Conservation (phyloP, 2,888 invertebrate species). For the Agriopis leucophaearia region DNA sequence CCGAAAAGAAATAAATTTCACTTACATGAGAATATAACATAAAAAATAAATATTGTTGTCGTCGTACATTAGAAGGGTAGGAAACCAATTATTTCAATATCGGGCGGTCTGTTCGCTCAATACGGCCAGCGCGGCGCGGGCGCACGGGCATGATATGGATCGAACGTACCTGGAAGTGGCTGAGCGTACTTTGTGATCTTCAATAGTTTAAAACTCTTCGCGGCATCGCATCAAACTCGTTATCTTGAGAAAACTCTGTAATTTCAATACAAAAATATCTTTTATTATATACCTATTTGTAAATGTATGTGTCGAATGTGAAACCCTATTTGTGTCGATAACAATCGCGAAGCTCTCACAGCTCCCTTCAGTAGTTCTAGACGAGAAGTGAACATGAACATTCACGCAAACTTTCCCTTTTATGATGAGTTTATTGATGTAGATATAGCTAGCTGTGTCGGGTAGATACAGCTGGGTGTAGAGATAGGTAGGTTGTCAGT, state of each 20-base stretch:
- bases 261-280: neutral
- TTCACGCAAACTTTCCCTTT: slow-evolving; percentile 1
- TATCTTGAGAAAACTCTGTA: neutral
- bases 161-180: too few species aligned
- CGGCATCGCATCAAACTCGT: too few species aligned
- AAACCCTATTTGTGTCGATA: neutral
- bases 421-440: neutral
- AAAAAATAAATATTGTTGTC: too few species aligned
- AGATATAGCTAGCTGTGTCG: neutral
- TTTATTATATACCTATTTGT: neutral
- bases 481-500: slow-evolving; percentile 7
- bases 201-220: neutral
- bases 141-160: too few species aligned
- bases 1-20: too few species aligned
- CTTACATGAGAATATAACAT: too few species aligned
- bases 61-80: too few species aligned
- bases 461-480: neutral
- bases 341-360: neutral
- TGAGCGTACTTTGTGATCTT: too few species aligned
- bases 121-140: too few species aligned
- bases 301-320: neutral
- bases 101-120: too few species aligned
- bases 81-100: too few species aligned
- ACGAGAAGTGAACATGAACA: neutral
- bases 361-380: neutral